Base-by-base conservation (phyloP, 1,140 invertebrate species). In the Tribolium madens region DNA sequence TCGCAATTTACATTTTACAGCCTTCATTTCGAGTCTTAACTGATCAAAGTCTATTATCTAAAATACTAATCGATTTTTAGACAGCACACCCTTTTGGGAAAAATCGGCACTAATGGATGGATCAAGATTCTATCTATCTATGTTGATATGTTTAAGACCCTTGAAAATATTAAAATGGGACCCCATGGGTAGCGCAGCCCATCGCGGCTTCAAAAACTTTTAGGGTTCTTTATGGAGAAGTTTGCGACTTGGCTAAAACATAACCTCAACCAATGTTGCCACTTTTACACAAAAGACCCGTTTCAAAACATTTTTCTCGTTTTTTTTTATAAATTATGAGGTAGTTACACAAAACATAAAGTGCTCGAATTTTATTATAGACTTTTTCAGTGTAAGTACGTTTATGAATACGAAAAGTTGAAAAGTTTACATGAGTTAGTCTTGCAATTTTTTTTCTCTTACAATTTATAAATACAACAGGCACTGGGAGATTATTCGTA, bases 51-150 rank as follows among this genome's bases (percentile, higher is more conserved):
- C 7, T 50, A 50, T 50, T 13, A 13, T 57, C 52, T 3, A 57
- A 57, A 18, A 50, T 50, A 50, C 15, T 50, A 50, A 50, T 50
- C 3, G n/a, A 47, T 47, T 10, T 47, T 47, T 47, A 3, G 46
- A 3, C 46, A 50, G 48, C 15, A 3, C 12, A 50, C 15, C 48
- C 12, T 57, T 57, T 57, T 57, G 10, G 52, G 52, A 18, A 57
- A 52, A 57, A 57, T 57, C 52, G 52, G 52, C 52, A 57, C 52
- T 57, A 57, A 57, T 57, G 52, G 52, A 57, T 57, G 52, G 52
- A 57, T 21, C 15, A n/a, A 18, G 52, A 57, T 57, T 57, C 12
- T n/a, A 47, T 3, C 48, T 15, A 50, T 50, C 12, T 50, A 50
- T 50, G 48, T 7, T 50, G 48, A 50, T 50, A 50, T 50, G 48